Conservation (phyloP, 1,140 invertebrate genomes). For the Lepidurus apus region DNA sequence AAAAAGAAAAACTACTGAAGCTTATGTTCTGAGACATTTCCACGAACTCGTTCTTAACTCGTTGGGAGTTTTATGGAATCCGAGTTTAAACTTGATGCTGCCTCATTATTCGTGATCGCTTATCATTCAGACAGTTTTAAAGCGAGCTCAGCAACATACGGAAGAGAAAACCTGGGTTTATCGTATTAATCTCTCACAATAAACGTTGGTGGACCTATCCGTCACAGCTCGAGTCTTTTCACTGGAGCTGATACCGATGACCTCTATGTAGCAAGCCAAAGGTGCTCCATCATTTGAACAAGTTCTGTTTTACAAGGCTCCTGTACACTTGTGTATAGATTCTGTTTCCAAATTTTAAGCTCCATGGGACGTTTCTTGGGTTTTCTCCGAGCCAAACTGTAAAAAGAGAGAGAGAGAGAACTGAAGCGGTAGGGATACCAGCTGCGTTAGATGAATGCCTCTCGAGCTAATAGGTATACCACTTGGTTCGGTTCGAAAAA, state of each 20-base stretch:
- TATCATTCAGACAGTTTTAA: neutral
- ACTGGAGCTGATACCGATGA: neutral
- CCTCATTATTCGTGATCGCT: neutral
- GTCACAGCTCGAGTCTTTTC: neutral
- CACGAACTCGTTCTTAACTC: neutral
- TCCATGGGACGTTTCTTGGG: neutral
- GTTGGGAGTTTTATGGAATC: neutral
- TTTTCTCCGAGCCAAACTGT: neutral
- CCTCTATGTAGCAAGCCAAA: conserved; percentile 11
- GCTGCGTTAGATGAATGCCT: neutral
- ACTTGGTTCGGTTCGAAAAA: neutral
- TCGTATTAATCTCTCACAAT: neutral
- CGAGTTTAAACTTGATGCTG: neutral
- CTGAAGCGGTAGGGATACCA: neutral
- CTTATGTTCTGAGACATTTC: neutral
- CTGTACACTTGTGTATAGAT: neutral
- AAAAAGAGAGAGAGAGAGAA: no score
- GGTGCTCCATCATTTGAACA: neutral
- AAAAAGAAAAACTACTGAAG: neutral
- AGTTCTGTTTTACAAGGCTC: neutral
- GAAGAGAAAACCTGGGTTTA: neutral
- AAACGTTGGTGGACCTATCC: neutral
- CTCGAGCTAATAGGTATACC: neutral
- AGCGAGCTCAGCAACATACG: neutral
- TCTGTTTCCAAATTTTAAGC: neutral